phyloP scores from a whole-genome alignment of 2,113 vertebrate species.

The Sylvietta virens region DNA sequence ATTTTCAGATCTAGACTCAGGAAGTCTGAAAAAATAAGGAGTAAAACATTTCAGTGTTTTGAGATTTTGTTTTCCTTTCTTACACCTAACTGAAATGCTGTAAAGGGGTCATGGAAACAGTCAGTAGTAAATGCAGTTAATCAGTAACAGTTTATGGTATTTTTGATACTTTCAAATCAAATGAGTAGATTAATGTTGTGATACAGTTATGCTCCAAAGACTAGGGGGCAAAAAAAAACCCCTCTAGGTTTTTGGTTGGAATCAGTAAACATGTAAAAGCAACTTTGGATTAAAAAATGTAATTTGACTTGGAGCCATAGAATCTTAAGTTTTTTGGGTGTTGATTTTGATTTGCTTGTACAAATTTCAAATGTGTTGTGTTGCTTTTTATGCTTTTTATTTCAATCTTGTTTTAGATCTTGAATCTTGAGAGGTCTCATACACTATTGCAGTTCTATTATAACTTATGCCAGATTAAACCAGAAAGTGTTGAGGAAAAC shows the following conservation, averaged over 20 bases:
- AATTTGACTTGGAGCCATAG: neutral
- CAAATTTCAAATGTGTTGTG: neutral
- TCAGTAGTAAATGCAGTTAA: neutral
- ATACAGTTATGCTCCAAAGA: neutral
- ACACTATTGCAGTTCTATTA: neutral
- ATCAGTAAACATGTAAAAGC: neutral
- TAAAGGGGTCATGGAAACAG: neutral
- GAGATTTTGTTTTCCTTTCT: neutral
- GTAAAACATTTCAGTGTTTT: neutral
- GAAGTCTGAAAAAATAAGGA: neutral
- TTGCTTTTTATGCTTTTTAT: neutral
- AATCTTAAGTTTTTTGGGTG: neutral
- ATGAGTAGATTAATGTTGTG: neutral
- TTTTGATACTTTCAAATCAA: constrained; percentile 2
- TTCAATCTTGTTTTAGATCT: neutral
- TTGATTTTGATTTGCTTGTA: neutral
- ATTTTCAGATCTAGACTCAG: neutral
- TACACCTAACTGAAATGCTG: neutral
- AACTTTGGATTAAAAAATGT: neutral
- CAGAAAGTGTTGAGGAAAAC: neutral
- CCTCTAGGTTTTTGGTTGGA: neutral
- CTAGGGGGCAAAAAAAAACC: neutral
- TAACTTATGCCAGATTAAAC: neutral
- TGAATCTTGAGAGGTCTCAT: neutral
- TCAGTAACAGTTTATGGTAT: constrained; percentile 1